Conservation (phyloP, 2,888 invertebrate species). For the Myopa testacea region DNA sequence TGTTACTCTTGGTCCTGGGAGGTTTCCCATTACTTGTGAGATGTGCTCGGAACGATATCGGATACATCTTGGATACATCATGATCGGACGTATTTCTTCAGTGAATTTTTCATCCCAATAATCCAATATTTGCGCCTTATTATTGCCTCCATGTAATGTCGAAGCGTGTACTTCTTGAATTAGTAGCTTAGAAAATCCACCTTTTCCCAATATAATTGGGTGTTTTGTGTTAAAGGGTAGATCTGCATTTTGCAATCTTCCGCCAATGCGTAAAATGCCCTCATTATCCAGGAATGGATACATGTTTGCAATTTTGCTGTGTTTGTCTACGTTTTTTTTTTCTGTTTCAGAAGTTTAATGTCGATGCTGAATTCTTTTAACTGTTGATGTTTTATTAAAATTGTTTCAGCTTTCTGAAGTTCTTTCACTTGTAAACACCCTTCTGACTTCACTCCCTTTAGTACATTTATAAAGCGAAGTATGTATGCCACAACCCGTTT, state of each 20-base stretch:
- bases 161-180: constrained; percentile 1
- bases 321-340: background rate
- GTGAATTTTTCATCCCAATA: constrained; percentile 21
- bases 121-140: constrained; percentile 30
- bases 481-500: background rate
- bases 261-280: constrained; percentile 28
- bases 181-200: background rate
- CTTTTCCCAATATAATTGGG: constrained; percentile 31
- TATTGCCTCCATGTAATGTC: constrained; percentile 25
- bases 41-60: constrained; percentile 2
- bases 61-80: constrained; percentile 16
- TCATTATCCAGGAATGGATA: constrained; percentile 24
- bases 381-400: constrained; percentile 18
- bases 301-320: constrained; percentile 20
- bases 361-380: background rate
- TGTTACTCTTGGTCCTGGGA: constrained; percentile 10
- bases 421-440: background rate
- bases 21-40: constrained; percentile 27
- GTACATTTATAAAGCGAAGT: background rate
- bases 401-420: constrained; percentile 19
- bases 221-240: constrained; percentile 11
- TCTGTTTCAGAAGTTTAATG: background rate
- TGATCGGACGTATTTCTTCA: constrained; percentile 10
- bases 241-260: background rate
- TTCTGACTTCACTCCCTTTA: background rate